A percentile compares a stretch with the other conserved stretches of the same genome.
These are phyloP conservation scores for Erinaceus europaeus DNA, from an alignment of 2,113 vertebrate species.

Conservation along the genomic window DNA sequence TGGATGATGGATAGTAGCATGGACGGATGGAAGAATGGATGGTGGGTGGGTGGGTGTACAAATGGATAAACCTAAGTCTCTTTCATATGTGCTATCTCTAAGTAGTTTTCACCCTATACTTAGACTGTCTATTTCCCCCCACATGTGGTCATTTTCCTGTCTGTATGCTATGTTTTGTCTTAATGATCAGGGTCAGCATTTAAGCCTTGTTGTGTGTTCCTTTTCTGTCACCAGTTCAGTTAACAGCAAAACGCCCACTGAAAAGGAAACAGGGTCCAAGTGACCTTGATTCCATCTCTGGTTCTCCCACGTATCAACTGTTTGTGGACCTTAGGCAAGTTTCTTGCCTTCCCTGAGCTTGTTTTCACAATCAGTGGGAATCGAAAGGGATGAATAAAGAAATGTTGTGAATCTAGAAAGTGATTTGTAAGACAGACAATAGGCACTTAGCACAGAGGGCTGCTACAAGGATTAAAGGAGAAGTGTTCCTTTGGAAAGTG, in stretches of 20 bases:
- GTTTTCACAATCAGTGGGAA: background rate
- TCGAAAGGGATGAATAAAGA: background rate
- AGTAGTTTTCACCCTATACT: background rate
- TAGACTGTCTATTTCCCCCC: background rate
- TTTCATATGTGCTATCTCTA: background rate
- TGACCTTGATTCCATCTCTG: background rate
- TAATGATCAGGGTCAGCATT: background rate
- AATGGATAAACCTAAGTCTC: background rate
- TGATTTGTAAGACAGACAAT: background rate
- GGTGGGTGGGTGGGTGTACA: background rate
- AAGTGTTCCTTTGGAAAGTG: constrained; percentile 8
- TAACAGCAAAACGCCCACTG: background rate
- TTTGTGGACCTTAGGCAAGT: background rate
- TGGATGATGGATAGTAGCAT: too few species aligned
- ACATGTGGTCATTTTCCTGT: background rate
- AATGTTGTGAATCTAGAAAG: background rate
- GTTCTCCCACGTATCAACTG: background rate
- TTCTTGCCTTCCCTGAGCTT: background rate
- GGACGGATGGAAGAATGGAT: too few species aligned
- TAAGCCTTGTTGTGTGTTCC: background rate
- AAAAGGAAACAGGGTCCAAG: background rate
- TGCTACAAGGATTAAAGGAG: background rate
- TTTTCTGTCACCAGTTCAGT: background rate
- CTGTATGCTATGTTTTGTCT: background rate
- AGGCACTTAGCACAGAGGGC: background rate